Conservation (phyloP, 2,113 vertebrate species). For the Daboia siamensis region DNA sequence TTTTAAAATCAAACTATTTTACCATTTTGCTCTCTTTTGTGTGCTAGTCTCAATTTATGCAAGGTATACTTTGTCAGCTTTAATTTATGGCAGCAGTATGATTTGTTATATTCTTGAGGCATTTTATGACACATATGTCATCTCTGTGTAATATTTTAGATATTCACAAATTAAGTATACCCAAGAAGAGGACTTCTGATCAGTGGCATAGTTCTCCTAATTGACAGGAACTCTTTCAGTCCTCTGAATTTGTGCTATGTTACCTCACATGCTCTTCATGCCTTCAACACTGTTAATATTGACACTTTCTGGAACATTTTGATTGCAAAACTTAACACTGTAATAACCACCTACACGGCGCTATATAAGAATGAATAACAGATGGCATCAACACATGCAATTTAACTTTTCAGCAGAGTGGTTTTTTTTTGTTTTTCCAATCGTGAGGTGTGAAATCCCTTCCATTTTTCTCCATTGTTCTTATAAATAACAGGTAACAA, state of each 20-base stretch:
- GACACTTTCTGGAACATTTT: neutral
- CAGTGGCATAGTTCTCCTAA: neutral
- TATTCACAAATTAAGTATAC: neutral
- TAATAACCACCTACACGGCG: neutral
- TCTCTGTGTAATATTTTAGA: neutral
- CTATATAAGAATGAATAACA: constrained; percentile 40
- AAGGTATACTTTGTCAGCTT: neutral
- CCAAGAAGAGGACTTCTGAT: neutral
- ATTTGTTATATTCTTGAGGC: neutral
- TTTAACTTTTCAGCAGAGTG: neutral
- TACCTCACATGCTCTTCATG: constrained; percentile 17
- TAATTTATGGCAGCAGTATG: neutral
- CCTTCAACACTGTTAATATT: neutral
- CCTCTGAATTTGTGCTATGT: neutral
- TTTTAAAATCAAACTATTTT: neutral
- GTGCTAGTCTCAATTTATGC: neutral
- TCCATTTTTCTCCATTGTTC: neutral
- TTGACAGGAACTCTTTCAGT: neutral
- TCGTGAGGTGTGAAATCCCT: neutral
- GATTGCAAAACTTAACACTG: neutral
- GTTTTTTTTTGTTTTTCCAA: neutral
- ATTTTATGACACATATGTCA: neutral
- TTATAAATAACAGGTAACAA: neutral
- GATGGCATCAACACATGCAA: constrained; percentile 40
- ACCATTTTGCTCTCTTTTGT: neutral